Percentiles rank a stretch among this genome's conserved stretches.
These are phyloP conservation scores for Stramonita haemastoma DNA, from an alignment of 2,888 invertebrate species.

Conservation along the genomic window DNA sequence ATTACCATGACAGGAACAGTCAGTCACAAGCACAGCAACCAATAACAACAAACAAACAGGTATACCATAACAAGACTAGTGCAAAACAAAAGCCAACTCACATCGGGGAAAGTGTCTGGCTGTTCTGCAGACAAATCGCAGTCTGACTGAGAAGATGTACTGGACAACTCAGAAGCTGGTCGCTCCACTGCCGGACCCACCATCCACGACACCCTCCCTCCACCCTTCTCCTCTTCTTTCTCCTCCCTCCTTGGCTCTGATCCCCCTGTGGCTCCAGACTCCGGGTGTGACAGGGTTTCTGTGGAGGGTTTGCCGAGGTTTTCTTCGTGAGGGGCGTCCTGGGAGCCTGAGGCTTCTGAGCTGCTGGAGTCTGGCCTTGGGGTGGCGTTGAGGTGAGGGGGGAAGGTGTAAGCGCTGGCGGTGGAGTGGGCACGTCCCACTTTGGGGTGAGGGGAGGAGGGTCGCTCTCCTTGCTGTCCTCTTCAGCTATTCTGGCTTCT, in stretches of 20 bases:
- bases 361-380: conserved; percentile 3
- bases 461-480: background rate
- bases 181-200: background rate
- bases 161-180: background rate
- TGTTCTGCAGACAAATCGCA: background rate
- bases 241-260: background rate
- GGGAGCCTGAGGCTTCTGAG: background rate
- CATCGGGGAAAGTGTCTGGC: background rate
- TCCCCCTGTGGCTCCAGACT: background rate
- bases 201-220: background rate
- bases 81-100: background rate
- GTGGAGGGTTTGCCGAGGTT: conserved; percentile 4
- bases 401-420: background rate
- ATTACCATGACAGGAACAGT: too few relatives aligned
- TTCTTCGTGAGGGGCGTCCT: background rate
- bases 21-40: too few relatives aligned
- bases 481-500: conserved; percentile 28
- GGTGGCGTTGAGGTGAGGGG: too few relatives aligned
- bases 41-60: background rate
- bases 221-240: background rate
- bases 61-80: too few relatives aligned
- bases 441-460: conserved; percentile 28
- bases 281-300: background rate
- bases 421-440: background rate
- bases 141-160: background rate